Conservation (phyloP, 2,113 vertebrate species). For the Arothron firmamentum region DNA sequence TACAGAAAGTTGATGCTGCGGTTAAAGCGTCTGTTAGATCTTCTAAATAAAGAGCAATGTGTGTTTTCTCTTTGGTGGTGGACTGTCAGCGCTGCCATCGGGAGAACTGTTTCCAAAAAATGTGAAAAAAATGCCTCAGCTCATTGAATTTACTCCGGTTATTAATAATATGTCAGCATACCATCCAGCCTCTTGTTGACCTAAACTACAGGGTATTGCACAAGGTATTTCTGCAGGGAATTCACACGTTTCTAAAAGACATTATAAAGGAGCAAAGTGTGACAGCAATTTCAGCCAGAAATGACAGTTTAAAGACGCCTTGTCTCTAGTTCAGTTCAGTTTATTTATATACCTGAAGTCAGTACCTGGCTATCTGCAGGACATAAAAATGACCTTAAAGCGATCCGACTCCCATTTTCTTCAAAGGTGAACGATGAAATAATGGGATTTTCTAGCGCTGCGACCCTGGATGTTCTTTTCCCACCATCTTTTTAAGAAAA, state of each 20-base stretch:
- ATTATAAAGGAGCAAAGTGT: too few relatives aligned
- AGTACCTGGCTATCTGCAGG: slow-evolving; percentile 2
- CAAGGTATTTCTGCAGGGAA: too few relatives aligned
- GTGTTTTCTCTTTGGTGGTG: neutral
- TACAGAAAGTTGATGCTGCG: slow-evolving; percentile 13
- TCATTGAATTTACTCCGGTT: too few relatives aligned
- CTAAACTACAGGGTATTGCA: too few relatives aligned
- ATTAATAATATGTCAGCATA: too few relatives aligned
- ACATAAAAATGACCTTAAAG: neutral
- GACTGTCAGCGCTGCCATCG: neutral
- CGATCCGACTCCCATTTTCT: slow-evolving; percentile 3
- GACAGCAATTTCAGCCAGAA: too few relatives aligned
- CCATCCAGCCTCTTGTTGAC: too few relatives aligned
- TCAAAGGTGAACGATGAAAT: neutral
- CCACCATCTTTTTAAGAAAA: too few relatives aligned
- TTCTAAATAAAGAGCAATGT: neutral
- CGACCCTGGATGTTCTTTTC: neutral
- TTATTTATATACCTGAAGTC: slow-evolving; percentile 18
- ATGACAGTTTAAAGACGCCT: neutral
- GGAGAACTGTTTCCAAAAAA: too few relatives aligned
- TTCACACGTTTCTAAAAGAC: too few relatives aligned
- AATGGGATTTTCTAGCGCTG: neutral
- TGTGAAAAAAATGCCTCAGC: too few relatives aligned
- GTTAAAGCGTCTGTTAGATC: slow-evolving; percentile 36
- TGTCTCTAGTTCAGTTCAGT: too few relatives aligned